Base-by-base conservation (phyloP, 2,113 vertebrate genomes). In the Pholis gunnellus region DNA sequence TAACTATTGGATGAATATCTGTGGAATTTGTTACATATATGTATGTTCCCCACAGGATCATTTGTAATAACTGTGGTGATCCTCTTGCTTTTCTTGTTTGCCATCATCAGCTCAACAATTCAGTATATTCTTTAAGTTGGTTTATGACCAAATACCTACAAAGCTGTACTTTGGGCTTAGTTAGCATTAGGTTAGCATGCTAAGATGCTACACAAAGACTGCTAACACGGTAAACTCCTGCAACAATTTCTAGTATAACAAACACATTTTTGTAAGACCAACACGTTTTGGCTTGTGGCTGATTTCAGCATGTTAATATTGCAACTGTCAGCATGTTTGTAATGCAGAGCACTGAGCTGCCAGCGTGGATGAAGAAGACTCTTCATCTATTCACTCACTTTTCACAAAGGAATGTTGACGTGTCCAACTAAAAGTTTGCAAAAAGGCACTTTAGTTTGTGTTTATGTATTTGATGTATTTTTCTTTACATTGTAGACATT, bases 401-500 rank as follows among this genome's bases (percentile, higher is more conserved):
- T 34, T 34, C 44, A 50, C 13, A 27, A 9, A 27, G 8, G 1
- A 72, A 72, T 57, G n/a, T 38, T 5, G 6, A 18, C 17, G 15
- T 71, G 4, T 29, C 10, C 50, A 36, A 52, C 4, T 13, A 8
- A 72, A 72, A 17, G 18, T 52, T 17, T 29, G 11, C n/a, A 31
- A 29, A 60, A 60, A 56, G 18, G 2, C 14, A 9, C 0, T 9
- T 4, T 0, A 31, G 29, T 52, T 72, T 52, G n/a, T 22, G 0
- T 5, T 46, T 27, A 38, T 14, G 0, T 67, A 9, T 36, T 27
- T 40, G 13, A 22, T 31, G 0, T 11, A 14, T 56, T 25, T 66
- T 85, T 42, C 65, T 60, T 52, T 34, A 6, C 25, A 27, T 40
- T 72, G 2, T 56, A 96, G 96, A 59, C 88, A 6, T 96, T 96